Evolutionary conservation across 2,888 invertebrate species (phyloP).

Genomic region (Ceraclea dissimilis): DNA sequence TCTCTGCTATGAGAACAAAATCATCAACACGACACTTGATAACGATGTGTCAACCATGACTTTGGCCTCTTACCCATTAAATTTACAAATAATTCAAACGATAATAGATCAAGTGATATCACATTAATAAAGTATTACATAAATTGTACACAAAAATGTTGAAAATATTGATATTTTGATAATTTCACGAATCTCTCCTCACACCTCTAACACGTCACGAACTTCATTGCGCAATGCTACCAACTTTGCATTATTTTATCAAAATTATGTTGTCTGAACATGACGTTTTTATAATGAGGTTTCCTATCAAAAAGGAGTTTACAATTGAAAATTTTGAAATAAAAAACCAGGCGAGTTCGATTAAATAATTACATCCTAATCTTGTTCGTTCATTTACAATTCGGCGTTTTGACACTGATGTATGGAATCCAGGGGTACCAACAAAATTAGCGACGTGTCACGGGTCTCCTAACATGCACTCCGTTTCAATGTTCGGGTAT

Average conservation of each 20-base stretch:
- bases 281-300: too few species aligned
- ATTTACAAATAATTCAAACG: background rate
- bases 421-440: background rate
- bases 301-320: too few species aligned
- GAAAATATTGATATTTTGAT: conserved; percentile 15
- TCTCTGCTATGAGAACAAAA: conserved; percentile 17
- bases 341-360: too few species aligned
- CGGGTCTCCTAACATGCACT: background rate
- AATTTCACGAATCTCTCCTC: conserved; percentile 10
- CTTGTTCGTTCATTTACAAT: too few species aligned
- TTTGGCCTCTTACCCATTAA: background rate
- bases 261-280: too few species aligned
- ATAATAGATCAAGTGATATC: background rate
- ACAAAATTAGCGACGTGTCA: conserved; percentile 5
- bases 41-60: conserved; percentile 21
- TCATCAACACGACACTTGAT: conserved; percentile 15
- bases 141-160: conserved; percentile 9
- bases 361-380: too few species aligned
- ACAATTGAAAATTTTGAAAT: too few species aligned
- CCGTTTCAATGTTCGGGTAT: too few species aligned
- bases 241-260: conserved; percentile 7
- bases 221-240: conserved; percentile 19
- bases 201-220: conserved; percentile 14
- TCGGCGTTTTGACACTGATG: too few species aligned
- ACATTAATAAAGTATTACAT: conserved; percentile 3